These are phyloP conservation scores for Chloromyia formosa DNA, from an alignment of 2,888 invertebrate genomes.

Conservation along the genomic window DNA sequence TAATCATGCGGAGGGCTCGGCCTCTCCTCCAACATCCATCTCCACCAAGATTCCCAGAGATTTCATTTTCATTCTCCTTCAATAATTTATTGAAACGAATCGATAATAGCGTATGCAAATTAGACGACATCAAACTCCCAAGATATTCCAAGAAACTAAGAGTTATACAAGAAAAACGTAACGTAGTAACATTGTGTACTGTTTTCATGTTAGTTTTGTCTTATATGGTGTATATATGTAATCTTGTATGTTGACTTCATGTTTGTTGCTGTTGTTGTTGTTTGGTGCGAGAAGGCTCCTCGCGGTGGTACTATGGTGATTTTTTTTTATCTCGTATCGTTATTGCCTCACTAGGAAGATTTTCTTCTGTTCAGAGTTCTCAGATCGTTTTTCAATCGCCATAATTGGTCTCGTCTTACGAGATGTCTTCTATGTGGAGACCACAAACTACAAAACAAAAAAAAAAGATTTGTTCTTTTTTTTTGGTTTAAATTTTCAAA, in stretches of 20 bases:
- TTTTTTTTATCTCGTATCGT: conserved; percentile 4
- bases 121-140: conserved; percentile 40
- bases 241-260: neutral
- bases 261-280: neutral
- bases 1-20: too few species aligned
- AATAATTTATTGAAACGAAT: conserved; percentile 44
- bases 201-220: neutral
- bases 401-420: conserved; percentile 36
- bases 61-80: conserved; percentile 19
- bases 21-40: neutral
- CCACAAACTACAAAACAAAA: too few species aligned
- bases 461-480: too few species aligned
- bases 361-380: conserved; percentile 31
- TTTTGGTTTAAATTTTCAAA: too few species aligned
- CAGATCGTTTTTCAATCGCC: conserved; percentile 44
- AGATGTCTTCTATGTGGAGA: conserved; percentile 32
- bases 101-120: conserved; percentile 44
- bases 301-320: neutral
- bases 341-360: conserved; percentile 10
- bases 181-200: conserved; percentile 5
- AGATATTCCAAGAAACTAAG: conserved; percentile 38
- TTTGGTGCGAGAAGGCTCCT: neutral
- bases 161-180: conserved; percentile 16
- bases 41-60: conserved; percentile 5
- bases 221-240: neutral